A percentile compares a stretch with the other conserved stretches of the same genome.
These are phyloP conservation scores for Ficedula albicollis DNA, from an alignment of 2,797 vertebrate genomes.

Conservation along the genomic window DNA sequence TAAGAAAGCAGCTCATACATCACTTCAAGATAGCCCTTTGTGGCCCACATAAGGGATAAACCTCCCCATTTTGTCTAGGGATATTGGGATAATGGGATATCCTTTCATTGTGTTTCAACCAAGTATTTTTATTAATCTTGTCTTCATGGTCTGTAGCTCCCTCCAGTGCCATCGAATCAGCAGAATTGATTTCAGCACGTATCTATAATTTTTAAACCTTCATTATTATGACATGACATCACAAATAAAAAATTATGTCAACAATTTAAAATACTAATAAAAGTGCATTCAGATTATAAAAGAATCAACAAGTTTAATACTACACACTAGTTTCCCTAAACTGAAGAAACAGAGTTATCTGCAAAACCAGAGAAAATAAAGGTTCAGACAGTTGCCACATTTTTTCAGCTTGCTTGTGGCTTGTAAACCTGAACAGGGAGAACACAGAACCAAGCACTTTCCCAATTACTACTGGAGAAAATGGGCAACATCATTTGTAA, in stretches of 20 bases:
- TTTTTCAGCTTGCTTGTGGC: neutral
- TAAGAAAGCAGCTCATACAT: neutral
- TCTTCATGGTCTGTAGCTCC: conserved; percentile 11
- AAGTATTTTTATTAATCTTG: neutral
- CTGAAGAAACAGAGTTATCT: neutral
- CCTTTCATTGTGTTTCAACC: neutral
- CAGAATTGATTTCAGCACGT: neutral
- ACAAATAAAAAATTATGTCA: neutral
- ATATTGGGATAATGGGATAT: neutral
- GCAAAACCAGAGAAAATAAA: neutral
- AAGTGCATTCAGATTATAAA: neutral
- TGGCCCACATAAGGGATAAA: neutral
- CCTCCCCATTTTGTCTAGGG: neutral
- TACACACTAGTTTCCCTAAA: neutral
- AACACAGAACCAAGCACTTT: neutral
- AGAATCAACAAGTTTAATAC: neutral
- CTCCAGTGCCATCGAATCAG: conserved; percentile 18
- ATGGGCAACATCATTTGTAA: neutral
- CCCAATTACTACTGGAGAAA: neutral
- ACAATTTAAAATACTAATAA: neutral
- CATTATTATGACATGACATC: neutral
- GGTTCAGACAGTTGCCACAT: neutral
- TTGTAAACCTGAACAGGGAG: neutral
- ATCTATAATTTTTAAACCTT: neutral
- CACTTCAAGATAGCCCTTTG: neutral